These are phyloP conservation scores for Stenoptilia bipunctidactyla DNA, from an alignment of 2,888 invertebrate species.

Conservation along the genomic window DNA sequence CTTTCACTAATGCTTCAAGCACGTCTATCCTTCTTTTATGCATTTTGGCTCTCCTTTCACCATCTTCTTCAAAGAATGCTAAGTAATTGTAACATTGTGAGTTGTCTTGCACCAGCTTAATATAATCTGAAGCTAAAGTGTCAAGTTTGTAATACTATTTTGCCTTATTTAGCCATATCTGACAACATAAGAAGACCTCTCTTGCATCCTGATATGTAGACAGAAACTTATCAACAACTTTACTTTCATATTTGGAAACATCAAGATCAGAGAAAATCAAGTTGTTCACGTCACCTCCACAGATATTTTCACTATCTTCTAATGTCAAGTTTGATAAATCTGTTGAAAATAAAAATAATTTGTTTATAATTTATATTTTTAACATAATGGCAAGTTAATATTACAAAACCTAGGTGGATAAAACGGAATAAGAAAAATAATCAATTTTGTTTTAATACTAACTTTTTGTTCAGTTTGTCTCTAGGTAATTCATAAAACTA, in stretches of 20 bases:
- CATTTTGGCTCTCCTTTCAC: constrained; percentile 89
- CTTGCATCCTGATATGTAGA: constrained; percentile 88
- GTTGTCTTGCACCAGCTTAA: constrained; percentile 83
- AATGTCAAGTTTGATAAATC: constrained; percentile 67
- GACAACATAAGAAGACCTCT: constrained; percentile 81
- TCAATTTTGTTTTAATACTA: no score
- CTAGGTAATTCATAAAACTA: no score
- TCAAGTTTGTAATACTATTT: constrained; percentile 88
- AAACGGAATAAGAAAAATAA: no score
- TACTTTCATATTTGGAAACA: constrained; percentile 70
- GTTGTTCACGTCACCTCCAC: constrained; percentile 61
- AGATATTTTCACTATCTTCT: constrained; percentile 60
- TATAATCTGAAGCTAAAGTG: constrained; percentile 88
- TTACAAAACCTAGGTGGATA: no score
- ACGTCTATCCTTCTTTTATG: constrained; percentile 89
- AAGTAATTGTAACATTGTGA: constrained; percentile 83
- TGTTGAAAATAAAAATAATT: constrained; percentile 29
- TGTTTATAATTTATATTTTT: no score
- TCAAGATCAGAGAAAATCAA: constrained; percentile 70
- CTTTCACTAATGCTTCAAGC: constrained; percentile 81
- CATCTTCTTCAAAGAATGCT: constrained; percentile 88
- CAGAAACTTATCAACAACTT: constrained; percentile 77
- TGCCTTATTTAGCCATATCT: constrained; percentile 83
- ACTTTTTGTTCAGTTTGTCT: no score
- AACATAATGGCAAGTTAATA: no score